Evolutionary conservation across 1,140 invertebrate genomes (phyloP), one percentile per base, ranked within the genome.

Genomic region (Mya arenaria): DNA sequence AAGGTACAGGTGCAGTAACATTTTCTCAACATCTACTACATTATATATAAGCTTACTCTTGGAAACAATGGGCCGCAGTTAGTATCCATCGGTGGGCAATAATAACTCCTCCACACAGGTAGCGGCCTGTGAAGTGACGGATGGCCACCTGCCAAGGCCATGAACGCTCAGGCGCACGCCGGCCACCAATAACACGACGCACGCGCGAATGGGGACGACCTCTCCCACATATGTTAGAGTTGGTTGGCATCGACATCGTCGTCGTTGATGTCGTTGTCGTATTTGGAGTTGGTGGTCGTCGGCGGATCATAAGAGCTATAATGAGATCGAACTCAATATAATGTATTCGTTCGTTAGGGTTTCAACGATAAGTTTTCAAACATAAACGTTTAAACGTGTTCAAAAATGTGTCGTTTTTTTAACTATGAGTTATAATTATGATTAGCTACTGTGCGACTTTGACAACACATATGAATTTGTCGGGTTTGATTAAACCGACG

Each of bases 131-230:
- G 30, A 30, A 81, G 5, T 44, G 13, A n/a, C 68, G 48, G 15
- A 81, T n/a, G n/a, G 68, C 55, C 32, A 56, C 77, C 41, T 81
- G 78, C 78, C 78, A 81, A 28, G 66, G 56, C 78, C 78, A 81
- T 6, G 78, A 25, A 10, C 78, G 52, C n/a, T n/a, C n/a, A 3
- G 55, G 37, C 25, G 78, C 37, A 17, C 8, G 28, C 39, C 48
- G 37, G 15, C 78, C 78, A 32, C 78, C 78, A 44, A 81, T 48
- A 23, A 81, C 39, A 13, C 78, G 66, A 5, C 78, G 52, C 5
- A 81, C 32, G 48, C 78, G 78, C 34, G 78, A 72, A 44, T 48
- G 56, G 41, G 66, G 68, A 30, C 41, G 55, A n/a, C 28, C 39
- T 5, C 52, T 41, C 10, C 75, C 75, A 28, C 75, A 79, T 1